These are phyloP conservation scores for Chaetogeoica ovagalla DNA, from an alignment of 2,888 invertebrate species.

Conservation along the genomic window DNA sequence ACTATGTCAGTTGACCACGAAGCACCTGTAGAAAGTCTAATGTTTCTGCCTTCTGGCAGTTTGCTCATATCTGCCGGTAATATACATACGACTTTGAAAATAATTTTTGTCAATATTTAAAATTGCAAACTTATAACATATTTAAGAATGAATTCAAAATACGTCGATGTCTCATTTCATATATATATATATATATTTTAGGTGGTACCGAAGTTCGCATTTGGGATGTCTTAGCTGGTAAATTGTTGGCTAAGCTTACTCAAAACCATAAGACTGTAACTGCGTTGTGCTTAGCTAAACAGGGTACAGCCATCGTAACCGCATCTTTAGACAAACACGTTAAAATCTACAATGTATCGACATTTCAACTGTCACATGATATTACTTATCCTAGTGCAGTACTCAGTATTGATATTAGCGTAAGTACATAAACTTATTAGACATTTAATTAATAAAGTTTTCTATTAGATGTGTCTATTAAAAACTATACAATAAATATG, in stretches of 20 bases:
- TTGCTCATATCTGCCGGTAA: conserved; percentile 84
- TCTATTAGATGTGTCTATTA: too few relatives aligned
- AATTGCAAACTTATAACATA: background rate
- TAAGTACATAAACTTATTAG: conserved; percentile 59
- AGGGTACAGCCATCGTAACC: conserved; percentile 81
- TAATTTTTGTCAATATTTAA: background rate
- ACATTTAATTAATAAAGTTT: background rate
- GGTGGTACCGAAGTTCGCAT: conserved; percentile 87
- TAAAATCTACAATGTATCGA: conserved; percentile 85
- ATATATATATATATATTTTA: conserved; percentile 57
- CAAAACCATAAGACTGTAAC: conserved; percentile 97
- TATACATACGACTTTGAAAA: conserved; percentile 25
- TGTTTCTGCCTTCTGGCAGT: conserved; percentile 87
- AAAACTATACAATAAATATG: background rate
- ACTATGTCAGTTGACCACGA: conserved; percentile 81
- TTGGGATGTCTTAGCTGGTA: conserved; percentile 91
- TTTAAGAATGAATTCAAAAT: background rate
- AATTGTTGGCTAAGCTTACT: conserved; percentile 78
- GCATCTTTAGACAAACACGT: conserved; percentile 91
- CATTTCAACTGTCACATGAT: conserved; percentile 85
- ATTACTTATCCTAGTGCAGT: conserved; percentile 89
- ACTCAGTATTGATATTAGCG: conserved; percentile 76
- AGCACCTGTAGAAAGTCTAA: conserved; percentile 83
- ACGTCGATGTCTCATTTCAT: background rate
- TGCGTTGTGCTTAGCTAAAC: conserved; percentile 77